phyloP scores from a whole-genome alignment of 2,113 vertebrate species.

The Mus spicilegus region DNA sequence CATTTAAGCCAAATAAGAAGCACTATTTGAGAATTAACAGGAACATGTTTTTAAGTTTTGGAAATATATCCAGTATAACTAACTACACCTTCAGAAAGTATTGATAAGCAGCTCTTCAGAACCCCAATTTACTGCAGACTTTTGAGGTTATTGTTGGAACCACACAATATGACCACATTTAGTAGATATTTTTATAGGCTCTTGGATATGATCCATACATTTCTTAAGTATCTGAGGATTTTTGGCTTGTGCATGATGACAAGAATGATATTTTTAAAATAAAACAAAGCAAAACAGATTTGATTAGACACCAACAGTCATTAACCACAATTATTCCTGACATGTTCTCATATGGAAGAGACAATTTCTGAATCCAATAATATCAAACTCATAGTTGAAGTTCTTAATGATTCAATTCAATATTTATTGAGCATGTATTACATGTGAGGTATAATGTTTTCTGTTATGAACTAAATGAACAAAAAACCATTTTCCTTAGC shows the following conservation, averaged over 20 bases:
- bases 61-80: neutral
- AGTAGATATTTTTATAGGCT: neutral
- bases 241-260: neutral
- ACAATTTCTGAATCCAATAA: constrained; percentile 11
- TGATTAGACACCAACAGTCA: neutral
- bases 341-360: constrained; percentile 21
- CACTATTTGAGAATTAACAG: neutral
- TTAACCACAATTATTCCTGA: constrained; percentile 32
- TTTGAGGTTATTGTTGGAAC: neutral
- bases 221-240: constrained; percentile 1
- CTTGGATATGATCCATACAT: neutral
- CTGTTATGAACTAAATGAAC: neutral
- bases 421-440: constrained; percentile 66
- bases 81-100: neutral
- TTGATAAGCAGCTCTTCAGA: neutral
- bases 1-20: neutral
- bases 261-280: constrained; percentile 1
- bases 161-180: neutral
- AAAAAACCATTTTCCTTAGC: neutral
- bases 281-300: constrained; percentile 43
- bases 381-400: constrained; percentile 45
- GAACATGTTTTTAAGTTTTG: neutral
- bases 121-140: too few relatives aligned
- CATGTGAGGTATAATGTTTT: constrained; percentile 30
- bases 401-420: constrained; percentile 10